Evolutionary conservation across 2,113 vertebrate genomes (phyloP).

Genomic region (Neolamprologus sp.): DNA sequence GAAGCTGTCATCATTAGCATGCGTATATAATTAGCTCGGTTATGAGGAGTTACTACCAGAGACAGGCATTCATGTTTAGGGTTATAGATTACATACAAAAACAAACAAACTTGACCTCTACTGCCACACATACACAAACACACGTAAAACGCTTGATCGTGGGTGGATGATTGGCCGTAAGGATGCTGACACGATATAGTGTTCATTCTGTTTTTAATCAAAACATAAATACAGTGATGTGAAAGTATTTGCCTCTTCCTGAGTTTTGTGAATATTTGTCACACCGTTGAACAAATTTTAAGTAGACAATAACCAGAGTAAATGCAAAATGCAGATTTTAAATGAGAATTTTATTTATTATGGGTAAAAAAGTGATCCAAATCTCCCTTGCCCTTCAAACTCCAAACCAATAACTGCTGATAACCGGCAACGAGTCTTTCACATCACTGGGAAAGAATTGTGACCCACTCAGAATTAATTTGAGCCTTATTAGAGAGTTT

Average conservation of each 20-base stretch:
- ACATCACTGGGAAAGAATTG: not conserved
- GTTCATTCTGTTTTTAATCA: not conserved
- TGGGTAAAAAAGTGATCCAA: not conserved
- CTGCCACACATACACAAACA: not conserved
- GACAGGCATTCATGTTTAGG: not conserved
- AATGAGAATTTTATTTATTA: not conserved
- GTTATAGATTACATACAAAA: not conserved
- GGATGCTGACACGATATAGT: not conserved
- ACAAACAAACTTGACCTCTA: not conserved
- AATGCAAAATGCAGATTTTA: not conserved
- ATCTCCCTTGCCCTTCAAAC: not conserved
- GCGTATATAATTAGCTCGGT: not conserved
- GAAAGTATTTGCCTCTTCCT: not conserved
- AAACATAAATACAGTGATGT: not conserved
- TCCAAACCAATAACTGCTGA: not conserved
- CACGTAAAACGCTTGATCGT: not conserved
- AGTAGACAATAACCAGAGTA: not conserved
- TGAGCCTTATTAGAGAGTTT: fast-evolving
- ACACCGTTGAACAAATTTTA: not conserved
- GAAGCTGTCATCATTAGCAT: not conserved
- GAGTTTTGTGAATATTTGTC: not conserved
- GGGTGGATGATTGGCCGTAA: not conserved
- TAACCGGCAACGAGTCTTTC: not conserved
- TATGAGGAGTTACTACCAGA: not conserved
- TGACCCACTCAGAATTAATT: not conserved